Evolutionary conservation across 1,140 invertebrate species (phyloP), one percentile per base, ranked within the genome.

Genomic region (Belonocnema kinseyi): DNA sequence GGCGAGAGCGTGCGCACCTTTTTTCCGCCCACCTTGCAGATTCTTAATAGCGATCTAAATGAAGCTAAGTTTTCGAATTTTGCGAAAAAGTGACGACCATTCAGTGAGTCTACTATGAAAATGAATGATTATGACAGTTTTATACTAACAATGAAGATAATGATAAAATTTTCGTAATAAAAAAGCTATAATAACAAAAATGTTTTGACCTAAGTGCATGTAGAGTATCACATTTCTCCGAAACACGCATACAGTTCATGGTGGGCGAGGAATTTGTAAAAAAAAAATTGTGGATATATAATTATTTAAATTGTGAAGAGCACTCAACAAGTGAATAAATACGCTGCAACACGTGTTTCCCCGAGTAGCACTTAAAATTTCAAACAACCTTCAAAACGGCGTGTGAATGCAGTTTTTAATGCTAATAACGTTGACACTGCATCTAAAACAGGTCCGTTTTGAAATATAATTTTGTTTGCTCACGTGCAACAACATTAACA

Each of bases 401-500:
- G 19, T 13, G 13, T 26, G 40, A 11, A 12, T 58, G 1, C 17
- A 12, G 17, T 17, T 2, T 58, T 58, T 58, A 21, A 13, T 26
- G 19, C n/a, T 2, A 66, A n/a, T 46, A n/a, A 40, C 46, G 26
- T 46, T 40, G 61, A 40, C n/a, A 16, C 40, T 26, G 21, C 26
- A 40, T 40, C 26, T 46, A n/a, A 66, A 46, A 40, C 26, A 66
- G 14, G 26, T 40, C n/a, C 10, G 14, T 46, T 46, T 16, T 66
- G 12, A n/a, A 66, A n/a, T n/a, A 1, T 19, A 26, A 66, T n/a
- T 66, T 66, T 66, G 61, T 66, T 66, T 66, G 61, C 21, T 66
- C 61, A 66, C 26, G 26, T 66, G 61, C 61, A 66, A 66, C 61
- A 66, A 66, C 33, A 46, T 46, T 66, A 46, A 17, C n/a, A 56